A percentile compares a stretch with the other conserved stretches of the same genome.
phyloP scores from a whole-genome alignment of 2,113 vertebrate species.

The Silurus glanis region DNA sequence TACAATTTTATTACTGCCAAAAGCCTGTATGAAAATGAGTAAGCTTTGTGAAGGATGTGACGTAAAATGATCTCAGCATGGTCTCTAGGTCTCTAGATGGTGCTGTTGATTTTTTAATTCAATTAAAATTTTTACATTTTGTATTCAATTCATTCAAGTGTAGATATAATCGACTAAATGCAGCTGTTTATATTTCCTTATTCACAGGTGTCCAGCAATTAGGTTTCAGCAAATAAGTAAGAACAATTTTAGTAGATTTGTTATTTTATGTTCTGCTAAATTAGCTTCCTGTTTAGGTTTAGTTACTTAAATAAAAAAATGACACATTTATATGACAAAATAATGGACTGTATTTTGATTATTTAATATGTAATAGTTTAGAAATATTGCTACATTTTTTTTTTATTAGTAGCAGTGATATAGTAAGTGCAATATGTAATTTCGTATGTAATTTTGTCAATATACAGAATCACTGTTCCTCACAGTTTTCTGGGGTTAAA shows the following conservation, averaged over 20 bases:
- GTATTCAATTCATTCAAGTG: too few species aligned
- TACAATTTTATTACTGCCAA: too few species aligned
- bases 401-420: neutral
- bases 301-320: neutral
- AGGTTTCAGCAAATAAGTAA: neutral
- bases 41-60: too few species aligned
- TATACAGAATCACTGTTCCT: too few species aligned
- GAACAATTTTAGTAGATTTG: neutral
- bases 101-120: neutral
- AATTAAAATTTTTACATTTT: too few species aligned
- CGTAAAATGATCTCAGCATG: neutral
- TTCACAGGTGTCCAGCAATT: neutral
- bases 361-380: neutral
- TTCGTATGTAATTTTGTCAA: too few species aligned
- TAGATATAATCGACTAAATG: too few species aligned
- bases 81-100: slow-evolving; percentile 5
- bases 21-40: too few species aligned
- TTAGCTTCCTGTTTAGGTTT: neutral
- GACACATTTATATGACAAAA: neutral
- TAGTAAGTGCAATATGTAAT: neutral
- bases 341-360: neutral
- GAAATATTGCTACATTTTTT: neutral
- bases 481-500: too few species aligned
- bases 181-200: neutral
- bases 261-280: neutral